Percentiles rank a stretch among this genome's conserved stretches.
phyloP scores from a whole-genome alignment of 2,797 vertebrate species.

The Emydoidea blandingii region DNA sequence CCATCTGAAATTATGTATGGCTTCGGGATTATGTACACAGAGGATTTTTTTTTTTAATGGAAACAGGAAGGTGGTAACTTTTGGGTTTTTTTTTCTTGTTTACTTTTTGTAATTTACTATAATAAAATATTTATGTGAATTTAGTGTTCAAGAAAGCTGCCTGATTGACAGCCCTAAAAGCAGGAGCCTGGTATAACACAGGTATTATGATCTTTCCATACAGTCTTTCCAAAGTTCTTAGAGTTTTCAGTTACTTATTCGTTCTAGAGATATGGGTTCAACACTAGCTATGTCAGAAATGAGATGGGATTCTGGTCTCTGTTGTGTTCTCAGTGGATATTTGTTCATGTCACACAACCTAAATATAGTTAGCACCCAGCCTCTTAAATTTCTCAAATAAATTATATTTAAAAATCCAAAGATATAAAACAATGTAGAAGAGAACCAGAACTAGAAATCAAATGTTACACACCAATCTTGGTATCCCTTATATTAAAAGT shows the following conservation, averaged over 20 bases:
- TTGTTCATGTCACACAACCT: constrained; percentile 8
- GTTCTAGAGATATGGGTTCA: constrained; percentile 18
- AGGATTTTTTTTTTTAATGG: background rate
- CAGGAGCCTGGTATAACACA: background rate
- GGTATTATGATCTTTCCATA: background rate
- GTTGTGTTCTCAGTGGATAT: background rate
- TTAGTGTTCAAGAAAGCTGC: constrained; percentile 18
- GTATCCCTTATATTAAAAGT: background rate
- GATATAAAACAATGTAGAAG: constrained; percentile 23
- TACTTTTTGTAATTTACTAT: background rate
- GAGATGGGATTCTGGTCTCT: constrained; percentile 23
- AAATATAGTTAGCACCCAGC: background rate
- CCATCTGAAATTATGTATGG: background rate
- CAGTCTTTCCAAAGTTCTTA: background rate
- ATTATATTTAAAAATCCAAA: constrained; percentile 5
- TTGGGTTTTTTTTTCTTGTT: background rate
- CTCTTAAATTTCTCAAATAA: constrained; percentile 11
- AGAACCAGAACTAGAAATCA: constrained; percentile 42
- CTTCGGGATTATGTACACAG: background rate
- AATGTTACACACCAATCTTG: background rate
- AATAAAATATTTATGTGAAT: constrained; percentile 1
- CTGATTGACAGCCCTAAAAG: background rate
- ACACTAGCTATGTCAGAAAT: constrained; percentile 22
- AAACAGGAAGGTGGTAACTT: background rate
- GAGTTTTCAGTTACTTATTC: background rate